A percentile compares a stretch with the other conserved stretches of the same genome.
Conservation (phyloP, 2,888 invertebrate species). For the Trisateles emortualis region DNA sequence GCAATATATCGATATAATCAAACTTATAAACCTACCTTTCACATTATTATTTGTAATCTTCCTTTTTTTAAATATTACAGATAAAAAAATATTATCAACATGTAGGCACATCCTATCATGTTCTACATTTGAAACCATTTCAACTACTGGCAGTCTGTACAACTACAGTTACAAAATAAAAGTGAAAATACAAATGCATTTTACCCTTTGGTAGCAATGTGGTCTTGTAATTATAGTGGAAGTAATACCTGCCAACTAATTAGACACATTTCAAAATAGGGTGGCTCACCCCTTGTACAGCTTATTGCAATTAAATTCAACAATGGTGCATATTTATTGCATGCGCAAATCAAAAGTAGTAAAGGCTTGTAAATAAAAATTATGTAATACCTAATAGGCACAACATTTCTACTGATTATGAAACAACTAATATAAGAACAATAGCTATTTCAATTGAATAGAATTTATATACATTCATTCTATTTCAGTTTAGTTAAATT, state of each 20-base stretch:
- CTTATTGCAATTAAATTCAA: constrained; percentile 35
- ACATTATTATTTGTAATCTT: too few species aligned
- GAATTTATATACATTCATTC: too few species aligned
- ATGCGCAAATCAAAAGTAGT: constrained; percentile 8
- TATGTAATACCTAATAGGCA: neutral
- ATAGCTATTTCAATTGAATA: too few species aligned
- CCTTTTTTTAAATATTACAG: too few species aligned
- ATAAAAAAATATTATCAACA: too few species aligned
- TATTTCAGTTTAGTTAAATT: too few species aligned
- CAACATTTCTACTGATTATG: neutral
- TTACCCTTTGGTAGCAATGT: constrained; percentile 17
- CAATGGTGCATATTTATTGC: constrained; percentile 13
- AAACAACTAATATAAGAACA: neutral
- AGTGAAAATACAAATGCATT: neutral
- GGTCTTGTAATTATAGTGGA: constrained; percentile 36
- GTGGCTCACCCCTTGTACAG: constrained; percentile 32
- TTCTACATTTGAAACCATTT: too few species aligned
- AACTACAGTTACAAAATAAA: neutral
- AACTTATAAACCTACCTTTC: too few species aligned
- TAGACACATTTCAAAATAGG: constrained; percentile 36
- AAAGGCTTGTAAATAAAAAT: neutral
- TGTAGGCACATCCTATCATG: too few species aligned
- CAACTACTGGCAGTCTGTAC: too few species aligned
- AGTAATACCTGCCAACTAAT: constrained; percentile 42
- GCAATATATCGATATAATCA: too few species aligned